Conservation (phyloP, 2,797 vertebrate genomes). For the Enteromius treurensis region DNA sequence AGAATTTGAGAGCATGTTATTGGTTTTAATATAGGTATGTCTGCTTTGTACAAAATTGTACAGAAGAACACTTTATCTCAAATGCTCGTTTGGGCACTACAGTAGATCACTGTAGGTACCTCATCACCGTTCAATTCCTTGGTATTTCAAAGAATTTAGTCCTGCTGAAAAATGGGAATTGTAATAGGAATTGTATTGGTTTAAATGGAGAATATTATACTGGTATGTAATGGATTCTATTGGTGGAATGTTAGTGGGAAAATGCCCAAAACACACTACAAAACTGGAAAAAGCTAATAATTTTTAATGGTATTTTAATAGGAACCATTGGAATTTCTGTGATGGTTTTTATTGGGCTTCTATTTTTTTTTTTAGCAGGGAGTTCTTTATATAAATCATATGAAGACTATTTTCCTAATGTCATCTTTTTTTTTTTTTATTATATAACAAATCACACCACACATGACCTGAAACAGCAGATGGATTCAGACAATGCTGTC, state of each 20-base stretch:
- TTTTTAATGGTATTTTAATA: too few relatives aligned
- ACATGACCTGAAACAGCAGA: constrained; percentile 28
- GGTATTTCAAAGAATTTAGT: not conserved
- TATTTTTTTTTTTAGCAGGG: too few relatives aligned
- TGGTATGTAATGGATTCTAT: too few relatives aligned
- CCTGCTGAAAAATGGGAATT: too few relatives aligned
- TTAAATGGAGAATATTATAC: too few relatives aligned
- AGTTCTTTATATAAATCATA: not conserved
- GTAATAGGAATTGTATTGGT: too few relatives aligned
- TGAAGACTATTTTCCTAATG: not conserved
- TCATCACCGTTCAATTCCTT: not conserved
- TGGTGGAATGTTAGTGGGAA: too few relatives aligned
- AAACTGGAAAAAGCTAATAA: too few relatives aligned
- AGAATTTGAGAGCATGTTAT: not conserved
- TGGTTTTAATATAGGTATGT: not conserved
- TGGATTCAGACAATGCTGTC: constrained; percentile 10
- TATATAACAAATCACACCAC: constrained; percentile 34
- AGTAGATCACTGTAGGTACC: not conserved
- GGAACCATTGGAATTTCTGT: too few relatives aligned
- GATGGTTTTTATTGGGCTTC: too few relatives aligned
- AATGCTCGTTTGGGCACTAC: not conserved
- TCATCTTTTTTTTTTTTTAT: not conserved
- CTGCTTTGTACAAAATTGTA: not conserved
- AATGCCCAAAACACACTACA: too few relatives aligned
- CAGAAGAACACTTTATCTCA: not conserved